A percentile compares a stretch with the other conserved stretches of the same genome.
These are phyloP conservation scores for Triplophysa yarkandensis DNA, from an alignment of 2,797 vertebrate genomes.

Conservation along the genomic window DNA sequence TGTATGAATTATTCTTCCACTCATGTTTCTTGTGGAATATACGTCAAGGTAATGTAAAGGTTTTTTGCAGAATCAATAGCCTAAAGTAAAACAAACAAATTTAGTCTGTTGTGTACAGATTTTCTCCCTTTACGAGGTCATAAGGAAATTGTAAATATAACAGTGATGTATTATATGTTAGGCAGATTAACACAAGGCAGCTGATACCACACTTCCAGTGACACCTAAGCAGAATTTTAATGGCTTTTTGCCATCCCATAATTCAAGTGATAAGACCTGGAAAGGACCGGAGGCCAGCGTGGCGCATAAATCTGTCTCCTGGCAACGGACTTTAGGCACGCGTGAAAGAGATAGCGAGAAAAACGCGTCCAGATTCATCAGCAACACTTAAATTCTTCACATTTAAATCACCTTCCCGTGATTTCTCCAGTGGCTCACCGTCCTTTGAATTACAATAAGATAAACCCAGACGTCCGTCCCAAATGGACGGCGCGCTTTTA, in stretches of 20 bases:
- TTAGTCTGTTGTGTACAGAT: constrained; percentile 28
- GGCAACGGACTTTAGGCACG: constrained; percentile 62
- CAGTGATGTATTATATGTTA: constrained; percentile 60
- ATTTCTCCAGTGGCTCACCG: constrained; percentile 64
- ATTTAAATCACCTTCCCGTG: constrained; percentile 68
- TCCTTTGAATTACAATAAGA: constrained; percentile 68
- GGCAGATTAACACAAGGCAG: constrained; percentile 54
- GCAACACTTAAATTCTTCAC: constrained; percentile 53
- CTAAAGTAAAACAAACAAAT: not conserved
- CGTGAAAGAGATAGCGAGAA: constrained; percentile 33
- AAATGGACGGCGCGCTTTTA: constrained; percentile 73
- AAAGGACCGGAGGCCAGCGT: constrained; percentile 75
- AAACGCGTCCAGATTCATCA: constrained; percentile 64
- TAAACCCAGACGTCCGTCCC: constrained; percentile 32
- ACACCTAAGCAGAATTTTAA: constrained; percentile 84
- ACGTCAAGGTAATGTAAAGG: too few relatives aligned
- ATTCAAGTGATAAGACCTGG: constrained; percentile 73
- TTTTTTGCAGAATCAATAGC: too few relatives aligned
- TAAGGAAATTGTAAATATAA: constrained; percentile 47
- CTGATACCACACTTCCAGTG: constrained; percentile 75
- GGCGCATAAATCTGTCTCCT: constrained; percentile 78
- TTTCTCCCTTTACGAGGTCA: constrained; percentile 17
- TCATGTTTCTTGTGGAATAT: too few relatives aligned
- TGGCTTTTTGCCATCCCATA: constrained; percentile 77
- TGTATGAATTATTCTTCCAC: too few relatives aligned